Conservation (phyloP, 1,140 invertebrate genomes). For the Carcinoscorpius rotundicauda region DNA sequence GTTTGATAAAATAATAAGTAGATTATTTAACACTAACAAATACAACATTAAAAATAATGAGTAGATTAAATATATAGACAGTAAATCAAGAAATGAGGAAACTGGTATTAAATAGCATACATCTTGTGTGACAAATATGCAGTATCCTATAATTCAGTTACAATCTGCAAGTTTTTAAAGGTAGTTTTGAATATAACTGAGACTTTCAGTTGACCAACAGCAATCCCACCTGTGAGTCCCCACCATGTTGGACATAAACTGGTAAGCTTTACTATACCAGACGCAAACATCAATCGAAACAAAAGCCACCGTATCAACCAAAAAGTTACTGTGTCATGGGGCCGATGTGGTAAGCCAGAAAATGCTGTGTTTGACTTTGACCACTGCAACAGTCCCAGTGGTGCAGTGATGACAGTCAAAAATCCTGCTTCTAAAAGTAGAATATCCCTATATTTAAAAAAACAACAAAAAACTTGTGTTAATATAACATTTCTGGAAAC, state of each 20-base stretch:
- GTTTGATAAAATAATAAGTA: background rate
- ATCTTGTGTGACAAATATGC: too few species aligned
- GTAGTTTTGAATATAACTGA: too few species aligned
- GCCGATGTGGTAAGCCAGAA: slow-evolving; percentile 14
- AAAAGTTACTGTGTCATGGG: slow-evolving; percentile 46
- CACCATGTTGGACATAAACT: slow-evolving; percentile 67
- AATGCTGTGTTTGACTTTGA: slow-evolving; percentile 7
- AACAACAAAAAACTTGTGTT: slow-evolving; percentile 18
- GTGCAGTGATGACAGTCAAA: slow-evolving; percentile 56
- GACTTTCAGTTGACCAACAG: background rate
- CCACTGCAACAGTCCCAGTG: slow-evolving; percentile 37
- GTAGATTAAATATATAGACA: too few species aligned
- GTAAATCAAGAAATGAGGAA: too few species aligned
- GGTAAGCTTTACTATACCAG: slow-evolving; percentile 60
- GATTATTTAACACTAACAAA: too few species aligned
- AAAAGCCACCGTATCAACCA: slow-evolving; percentile 65
- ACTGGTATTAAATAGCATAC: too few species aligned
- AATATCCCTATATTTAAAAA: slow-evolving; percentile 47
- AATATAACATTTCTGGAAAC: slow-evolving; percentile 5
- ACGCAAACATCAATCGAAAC: slow-evolving; percentile 63
- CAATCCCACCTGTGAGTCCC: slow-evolving; percentile 54
- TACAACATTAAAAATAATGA: too few species aligned
- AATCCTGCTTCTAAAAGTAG: slow-evolving; percentile 64
- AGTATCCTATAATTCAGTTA: too few species aligned
- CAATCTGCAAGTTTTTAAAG: too few species aligned